Percentiles rank a stretch among this genome's conserved stretches.
Conservation (phyloP, 2,797 vertebrate genomes). For the Austrolebias charrua region DNA sequence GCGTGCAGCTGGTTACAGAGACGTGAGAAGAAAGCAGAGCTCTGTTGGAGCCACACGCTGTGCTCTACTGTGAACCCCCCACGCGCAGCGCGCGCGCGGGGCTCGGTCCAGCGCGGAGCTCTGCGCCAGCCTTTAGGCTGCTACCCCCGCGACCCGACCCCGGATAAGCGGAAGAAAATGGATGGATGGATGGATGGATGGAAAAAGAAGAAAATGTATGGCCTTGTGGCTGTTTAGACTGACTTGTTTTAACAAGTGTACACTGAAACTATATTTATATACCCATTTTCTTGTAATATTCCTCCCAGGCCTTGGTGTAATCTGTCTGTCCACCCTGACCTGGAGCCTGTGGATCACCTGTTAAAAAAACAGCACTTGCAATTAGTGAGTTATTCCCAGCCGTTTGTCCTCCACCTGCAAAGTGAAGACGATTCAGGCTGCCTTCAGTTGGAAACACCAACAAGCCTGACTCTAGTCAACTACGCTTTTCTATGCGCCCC, state of each 20-base stretch:
- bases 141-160: no score
- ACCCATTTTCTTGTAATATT: constrained; percentile 99
- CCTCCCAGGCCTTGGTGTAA: constrained; percentile 99
- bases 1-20: no score
- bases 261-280: constrained; percentile 82
- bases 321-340: constrained; percentile 98
- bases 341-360: constrained; percentile 97
- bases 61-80: no score
- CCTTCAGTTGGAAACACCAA: constrained; percentile 24
- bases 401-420: constrained; percentile 71
- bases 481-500: constrained; percentile 46
- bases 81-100: no score
- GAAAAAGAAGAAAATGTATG: no score
- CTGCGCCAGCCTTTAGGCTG: no score
- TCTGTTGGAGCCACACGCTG: no score
- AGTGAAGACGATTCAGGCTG: constrained; percentile 40
- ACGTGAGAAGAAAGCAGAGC: no score
- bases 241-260: constrained; percentile 68
- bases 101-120: no score
- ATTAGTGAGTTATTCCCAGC: constrained; percentile 77
- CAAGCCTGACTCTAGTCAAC: constrained; percentile 30
- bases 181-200: no score
- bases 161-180: no score
- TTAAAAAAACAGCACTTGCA: constrained; percentile 84
- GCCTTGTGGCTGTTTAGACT: constrained; percentile 73